These are phyloP conservation scores for Sinella curviseta DNA, from an alignment of 1,140 invertebrate genomes.

Conservation along the genomic window DNA sequence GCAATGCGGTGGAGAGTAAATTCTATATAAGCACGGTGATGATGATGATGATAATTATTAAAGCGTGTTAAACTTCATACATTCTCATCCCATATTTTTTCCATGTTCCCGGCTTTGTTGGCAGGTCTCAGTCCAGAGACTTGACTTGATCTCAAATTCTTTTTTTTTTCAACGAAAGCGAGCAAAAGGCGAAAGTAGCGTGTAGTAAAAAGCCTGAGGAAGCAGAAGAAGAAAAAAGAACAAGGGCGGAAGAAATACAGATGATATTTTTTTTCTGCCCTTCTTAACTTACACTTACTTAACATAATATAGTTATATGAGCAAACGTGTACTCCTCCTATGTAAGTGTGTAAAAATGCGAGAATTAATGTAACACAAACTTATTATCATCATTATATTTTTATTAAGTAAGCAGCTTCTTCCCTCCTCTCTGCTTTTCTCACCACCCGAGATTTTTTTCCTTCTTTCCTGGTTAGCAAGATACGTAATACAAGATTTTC, in stretches of 20 bases:
- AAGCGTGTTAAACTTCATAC: background rate
- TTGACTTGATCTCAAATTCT: background rate
- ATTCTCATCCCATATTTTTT: background rate
- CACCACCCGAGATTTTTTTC: background rate
- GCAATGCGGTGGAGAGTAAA: background rate
- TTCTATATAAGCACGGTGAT: background rate
- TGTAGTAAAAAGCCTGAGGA: no score
- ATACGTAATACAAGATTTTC: background rate
- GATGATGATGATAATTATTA: background rate
- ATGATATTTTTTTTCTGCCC: background rate
- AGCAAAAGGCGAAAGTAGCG: background rate
- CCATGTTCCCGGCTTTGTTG: no score
- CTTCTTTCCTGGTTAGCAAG: no score
- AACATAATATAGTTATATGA: background rate
- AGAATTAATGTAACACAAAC: slow-evolving; percentile 21
- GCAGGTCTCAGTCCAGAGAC: background rate
- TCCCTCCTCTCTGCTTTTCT: background rate
- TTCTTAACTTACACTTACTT: background rate
- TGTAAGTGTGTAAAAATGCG: background rate
- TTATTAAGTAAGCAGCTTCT: background rate
- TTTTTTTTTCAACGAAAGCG: background rate
- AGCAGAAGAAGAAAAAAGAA: no score
- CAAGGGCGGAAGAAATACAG: background rate
- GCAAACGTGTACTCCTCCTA: background rate
- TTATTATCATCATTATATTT: slow-evolving; percentile 20